phyloP scores from a whole-genome alignment of 2,797 vertebrate species.

The Lepilemur ruficaudatus region DNA sequence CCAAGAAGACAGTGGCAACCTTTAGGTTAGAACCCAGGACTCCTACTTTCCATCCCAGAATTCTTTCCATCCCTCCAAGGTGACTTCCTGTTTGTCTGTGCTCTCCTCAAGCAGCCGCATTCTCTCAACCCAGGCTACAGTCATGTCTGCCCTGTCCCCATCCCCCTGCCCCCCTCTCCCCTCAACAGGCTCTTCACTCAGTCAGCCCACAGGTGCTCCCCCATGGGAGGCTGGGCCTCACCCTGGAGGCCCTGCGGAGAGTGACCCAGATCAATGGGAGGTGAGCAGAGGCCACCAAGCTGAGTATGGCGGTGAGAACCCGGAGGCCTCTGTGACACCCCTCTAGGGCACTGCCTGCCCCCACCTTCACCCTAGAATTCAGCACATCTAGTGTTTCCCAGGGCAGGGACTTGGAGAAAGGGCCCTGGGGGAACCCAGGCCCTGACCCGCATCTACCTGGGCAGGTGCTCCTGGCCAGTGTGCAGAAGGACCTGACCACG shows the following conservation, averaged over 20 bases:
- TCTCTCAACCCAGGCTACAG: not conserved
- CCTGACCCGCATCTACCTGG: not conserved
- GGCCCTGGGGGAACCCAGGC: not conserved
- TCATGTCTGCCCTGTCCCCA: rapidly evolving
- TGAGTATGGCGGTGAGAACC: conserved; percentile 71
- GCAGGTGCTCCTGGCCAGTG: not conserved
- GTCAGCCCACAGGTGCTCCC: conserved; percentile 78
- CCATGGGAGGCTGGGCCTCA: conserved; percentile 40
- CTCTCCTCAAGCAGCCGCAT: not conserved
- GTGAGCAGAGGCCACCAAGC: conserved; percentile 68
- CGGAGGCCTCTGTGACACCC: not conserved
- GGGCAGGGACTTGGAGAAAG: not conserved
- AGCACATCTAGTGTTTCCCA: not conserved
- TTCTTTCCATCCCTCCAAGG: not conserved
- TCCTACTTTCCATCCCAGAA: not conserved
- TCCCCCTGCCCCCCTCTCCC: not conserved
- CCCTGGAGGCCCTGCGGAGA: conserved; percentile 65
- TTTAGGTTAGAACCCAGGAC: not conserved
- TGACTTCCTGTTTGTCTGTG: not conserved
- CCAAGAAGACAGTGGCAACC: not conserved
- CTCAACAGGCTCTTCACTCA: conserved; percentile 74
- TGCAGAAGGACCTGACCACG: conserved; percentile 7
- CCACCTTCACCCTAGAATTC: not conserved
- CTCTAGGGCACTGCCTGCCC: not conserved
- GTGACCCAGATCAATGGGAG: conserved; percentile 76